Base-by-base conservation (phyloP, 2,888 invertebrate species). In the Isotomurus palustris region DNA sequence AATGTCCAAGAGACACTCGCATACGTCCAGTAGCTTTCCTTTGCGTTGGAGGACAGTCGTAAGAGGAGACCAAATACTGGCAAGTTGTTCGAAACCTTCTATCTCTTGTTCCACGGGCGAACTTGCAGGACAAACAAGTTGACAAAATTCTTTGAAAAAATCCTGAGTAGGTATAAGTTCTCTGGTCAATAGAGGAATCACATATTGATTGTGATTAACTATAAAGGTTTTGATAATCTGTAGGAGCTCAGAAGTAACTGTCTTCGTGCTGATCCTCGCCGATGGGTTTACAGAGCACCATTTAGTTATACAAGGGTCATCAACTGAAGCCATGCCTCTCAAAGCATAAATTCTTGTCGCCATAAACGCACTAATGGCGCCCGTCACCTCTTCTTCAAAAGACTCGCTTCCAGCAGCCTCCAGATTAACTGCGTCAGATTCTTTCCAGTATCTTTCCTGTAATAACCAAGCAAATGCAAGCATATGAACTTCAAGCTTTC, bases 271-370 rank as follows among this genome's bases (percentile, higher is more conserved):
- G 4, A 58, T 53, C 22, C 35, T 32, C 2, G 27, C 10, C 5
- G n/a, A n/a, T n/a, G 40, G 28, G 32, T 52, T 24, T 22, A 40
- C 38, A 1, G 53, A 38, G 3, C 58, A 25, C n/a, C 44, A 38
- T 27, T 55, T 44, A 5, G 62, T 19, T 12, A 69, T 61, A 2
- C 59, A 59, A 8, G 38, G 41, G 53, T 69, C 69, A 12, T 28
- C 60, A 17, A 69, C 56, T 3, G 27, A 3, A 14, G 29, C 27
- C 6, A 41, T 28, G 2, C 55, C 53, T 14, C 69, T 56, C 17
- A 68, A 17, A 53, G 60, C 57, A 25, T 69, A 65, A 4, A 69
- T 59, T 49, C 62, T 49, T 14, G 64, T 53, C 1, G 69, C 69
- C 35, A 65, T 49, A 25, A 56, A 67, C 3, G 63, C 60, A n/a